phyloP scores from a whole-genome alignment of 2,113 vertebrate species.

The Eolophus roseicapilla region DNA sequence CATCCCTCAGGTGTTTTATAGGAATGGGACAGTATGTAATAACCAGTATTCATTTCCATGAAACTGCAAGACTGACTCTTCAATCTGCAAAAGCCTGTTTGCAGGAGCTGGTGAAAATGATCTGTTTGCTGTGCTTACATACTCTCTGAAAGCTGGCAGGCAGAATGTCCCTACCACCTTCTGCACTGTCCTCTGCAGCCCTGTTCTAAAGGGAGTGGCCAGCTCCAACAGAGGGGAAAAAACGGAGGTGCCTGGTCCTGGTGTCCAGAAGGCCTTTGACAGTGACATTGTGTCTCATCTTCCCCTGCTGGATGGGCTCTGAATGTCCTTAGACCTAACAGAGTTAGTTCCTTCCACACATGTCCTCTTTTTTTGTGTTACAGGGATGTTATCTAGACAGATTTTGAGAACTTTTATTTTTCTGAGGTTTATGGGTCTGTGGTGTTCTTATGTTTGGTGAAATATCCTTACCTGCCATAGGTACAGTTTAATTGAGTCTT shows the following conservation, averaged over 20 bases:
- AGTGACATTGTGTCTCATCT: not conserved
- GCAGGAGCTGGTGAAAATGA: not conserved
- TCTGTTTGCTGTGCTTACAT: fast-evolving
- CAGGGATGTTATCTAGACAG: not conserved
- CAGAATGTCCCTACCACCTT: not conserved
- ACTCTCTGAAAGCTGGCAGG: not conserved
- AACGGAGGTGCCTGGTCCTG: not conserved
- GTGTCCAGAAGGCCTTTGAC: not conserved
- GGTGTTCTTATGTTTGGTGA: not conserved
- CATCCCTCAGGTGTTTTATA: not conserved
- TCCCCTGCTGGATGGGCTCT: not conserved
- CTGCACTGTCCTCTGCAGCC: not conserved
- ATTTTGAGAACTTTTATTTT: not conserved
- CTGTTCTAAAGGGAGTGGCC: not conserved
- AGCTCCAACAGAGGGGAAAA: not conserved
- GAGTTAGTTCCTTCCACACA: not conserved
- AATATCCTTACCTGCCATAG: not conserved
- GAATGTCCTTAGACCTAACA: not conserved
- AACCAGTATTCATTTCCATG: not conserved
- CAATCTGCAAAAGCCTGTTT: not conserved
- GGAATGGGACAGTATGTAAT: not conserved
- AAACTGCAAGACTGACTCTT: not conserved
- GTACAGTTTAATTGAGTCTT: not conserved
- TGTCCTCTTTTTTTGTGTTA: not conserved
- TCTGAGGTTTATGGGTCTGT: not conserved